Evolutionary conservation across 2,797 vertebrate species (phyloP).

Genomic region (Triplophysa yarkandensis): DNA sequence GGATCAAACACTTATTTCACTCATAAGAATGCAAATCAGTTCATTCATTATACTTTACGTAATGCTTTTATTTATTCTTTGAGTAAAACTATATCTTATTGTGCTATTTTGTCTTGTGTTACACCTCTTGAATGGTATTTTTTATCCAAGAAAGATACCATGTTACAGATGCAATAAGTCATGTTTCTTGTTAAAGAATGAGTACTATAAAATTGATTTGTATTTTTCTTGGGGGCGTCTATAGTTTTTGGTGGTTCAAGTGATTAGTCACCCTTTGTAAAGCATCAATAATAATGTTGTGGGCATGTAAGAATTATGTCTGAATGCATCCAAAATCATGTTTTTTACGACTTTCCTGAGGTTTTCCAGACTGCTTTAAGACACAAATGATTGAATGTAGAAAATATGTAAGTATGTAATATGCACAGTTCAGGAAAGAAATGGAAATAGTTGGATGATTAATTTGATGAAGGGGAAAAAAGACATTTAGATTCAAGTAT

Average conservation of each 20-base stretch:
- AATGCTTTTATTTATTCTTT: too few relatives aligned
- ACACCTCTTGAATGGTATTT: too few relatives aligned
- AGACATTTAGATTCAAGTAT: not conserved
- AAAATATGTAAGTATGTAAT: not conserved
- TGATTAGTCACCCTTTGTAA: not conserved
- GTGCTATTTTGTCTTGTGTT: too few relatives aligned
- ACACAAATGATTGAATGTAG: not conserved
- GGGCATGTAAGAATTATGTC: not conserved
- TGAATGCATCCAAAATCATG: not conserved
- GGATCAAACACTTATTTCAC: too few relatives aligned
- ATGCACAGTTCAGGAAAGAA: not conserved
- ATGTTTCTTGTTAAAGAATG: not conserved
- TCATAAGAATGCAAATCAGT: too few relatives aligned
- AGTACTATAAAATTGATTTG: too few relatives aligned
- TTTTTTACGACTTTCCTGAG: conserved; percentile 1
- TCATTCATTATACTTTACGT: too few relatives aligned
- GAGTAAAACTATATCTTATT: too few relatives aligned
- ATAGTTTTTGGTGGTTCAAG: not conserved
- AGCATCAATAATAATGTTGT: not conserved
- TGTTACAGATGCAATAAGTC: too few relatives aligned
- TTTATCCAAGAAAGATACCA: too few relatives aligned
- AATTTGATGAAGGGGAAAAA: not conserved
- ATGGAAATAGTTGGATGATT: not conserved
- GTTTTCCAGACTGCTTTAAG: not conserved
- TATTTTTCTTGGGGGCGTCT: not conserved